A percentile compares a stretch with the other conserved stretches of the same genome.
These are phyloP conservation scores for Dyspetes luteomarginatus DNA, from an alignment of 2,888 invertebrate species.

Conservation along the genomic window DNA sequence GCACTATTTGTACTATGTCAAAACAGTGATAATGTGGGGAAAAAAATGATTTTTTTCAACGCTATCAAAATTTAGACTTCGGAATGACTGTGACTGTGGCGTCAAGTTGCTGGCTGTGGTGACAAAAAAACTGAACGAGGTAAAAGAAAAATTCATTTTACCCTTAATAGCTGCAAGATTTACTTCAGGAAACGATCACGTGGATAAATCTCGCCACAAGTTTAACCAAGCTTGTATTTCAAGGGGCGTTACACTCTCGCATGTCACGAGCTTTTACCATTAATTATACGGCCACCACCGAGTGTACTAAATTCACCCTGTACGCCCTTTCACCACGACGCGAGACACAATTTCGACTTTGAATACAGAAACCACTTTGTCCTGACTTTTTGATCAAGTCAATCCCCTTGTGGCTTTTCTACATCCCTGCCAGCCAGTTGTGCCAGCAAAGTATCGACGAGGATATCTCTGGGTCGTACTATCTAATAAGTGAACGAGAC, in stretches of 20 bases:
- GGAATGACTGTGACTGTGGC: too few relatives aligned
- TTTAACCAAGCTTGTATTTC: background rate
- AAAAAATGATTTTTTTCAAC: too few relatives aligned
- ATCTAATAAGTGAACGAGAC: slow-evolving; percentile 48
- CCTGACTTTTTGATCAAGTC: slow-evolving; percentile 24
- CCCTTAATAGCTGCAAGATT: background rate
- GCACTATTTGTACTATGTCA: too few relatives aligned
- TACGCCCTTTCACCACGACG: background rate
- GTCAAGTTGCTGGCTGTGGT: too few relatives aligned
- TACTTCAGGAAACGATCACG: background rate
- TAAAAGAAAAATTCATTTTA: background rate
- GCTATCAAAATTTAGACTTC: too few relatives aligned
- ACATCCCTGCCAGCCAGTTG: background rate
- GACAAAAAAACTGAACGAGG: too few relatives aligned
- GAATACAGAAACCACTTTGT: background rate
- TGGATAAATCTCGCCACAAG: background rate
- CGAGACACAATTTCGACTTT: slow-evolving; percentile 56
- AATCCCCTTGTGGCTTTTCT: background rate
- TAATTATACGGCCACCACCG: background rate
- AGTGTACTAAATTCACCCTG: background rate
- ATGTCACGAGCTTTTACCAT: background rate
- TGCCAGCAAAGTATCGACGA: background rate
- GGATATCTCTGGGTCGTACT: background rate
- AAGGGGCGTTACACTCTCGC: background rate
- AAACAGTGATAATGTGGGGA: too few relatives aligned